These are phyloP conservation scores for Epizoanthus illoricatus DNA, from an alignment of 92 coral and sea anemone genomes.

Conservation along the genomic window DNA sequence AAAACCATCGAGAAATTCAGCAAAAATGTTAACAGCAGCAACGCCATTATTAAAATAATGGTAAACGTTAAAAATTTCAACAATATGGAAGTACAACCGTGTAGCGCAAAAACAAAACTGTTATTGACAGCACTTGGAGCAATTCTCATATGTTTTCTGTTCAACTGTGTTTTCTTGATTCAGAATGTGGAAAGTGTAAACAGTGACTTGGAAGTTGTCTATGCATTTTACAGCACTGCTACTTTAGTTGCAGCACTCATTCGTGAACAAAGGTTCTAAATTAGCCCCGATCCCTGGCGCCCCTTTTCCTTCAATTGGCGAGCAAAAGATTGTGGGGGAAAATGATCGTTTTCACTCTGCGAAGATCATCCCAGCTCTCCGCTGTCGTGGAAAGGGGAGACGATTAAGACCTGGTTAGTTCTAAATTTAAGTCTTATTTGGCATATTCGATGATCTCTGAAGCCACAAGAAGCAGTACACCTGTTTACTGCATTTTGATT, in stretches of 20 bases:
- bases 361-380: no score
- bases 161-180: neutral
- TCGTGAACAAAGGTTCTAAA: neutral
- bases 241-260: constrained; percentile 1
- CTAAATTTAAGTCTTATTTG: no score
- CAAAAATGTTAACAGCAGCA: neutral
- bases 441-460: no score
- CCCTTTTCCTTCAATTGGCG: no score
- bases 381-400: no score
- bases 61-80: neutral
- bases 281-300: neutral
- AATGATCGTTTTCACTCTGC: no score
- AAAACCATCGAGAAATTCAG: no score
- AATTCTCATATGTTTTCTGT: neutral
- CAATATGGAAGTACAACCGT: neutral
- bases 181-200: neutral
- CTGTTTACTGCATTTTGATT: no score
- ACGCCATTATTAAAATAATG: neutral
- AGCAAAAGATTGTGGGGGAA: no score
- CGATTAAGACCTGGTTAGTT: no score
- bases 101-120: neutral
- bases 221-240: constrained; percentile 18
- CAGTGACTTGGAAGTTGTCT: neutral
- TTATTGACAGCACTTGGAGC: constrained; percentile 4
- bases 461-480: no score